A percentile compares a stretch with the other conserved stretches of the same genome.
Evolutionary conservation across 1,140 invertebrate species (phyloP).

Genomic region (Megalopta genalis): DNA sequence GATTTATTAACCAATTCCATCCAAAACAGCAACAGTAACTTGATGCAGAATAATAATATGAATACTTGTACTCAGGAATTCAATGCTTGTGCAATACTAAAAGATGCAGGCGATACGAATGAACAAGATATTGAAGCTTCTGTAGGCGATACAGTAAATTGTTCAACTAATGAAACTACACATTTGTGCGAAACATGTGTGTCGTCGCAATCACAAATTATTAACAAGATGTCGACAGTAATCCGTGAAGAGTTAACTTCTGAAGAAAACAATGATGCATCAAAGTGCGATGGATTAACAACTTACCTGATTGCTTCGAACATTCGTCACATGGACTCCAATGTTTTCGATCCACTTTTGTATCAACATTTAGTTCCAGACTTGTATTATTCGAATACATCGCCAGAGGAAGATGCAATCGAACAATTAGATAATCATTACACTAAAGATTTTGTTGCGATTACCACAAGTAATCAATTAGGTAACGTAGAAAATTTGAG

Average conservation of each 20-base stretch:
- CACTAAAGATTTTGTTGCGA: slow-evolving; percentile 64
- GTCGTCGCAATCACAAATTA: slow-evolving; percentile 27
- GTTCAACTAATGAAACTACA: not conserved
- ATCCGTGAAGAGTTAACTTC: slow-evolving; percentile 73
- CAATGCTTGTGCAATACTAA: slow-evolving; percentile 53
- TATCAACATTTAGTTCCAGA: slow-evolving; percentile 73
- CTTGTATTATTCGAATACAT: slow-evolving; percentile 31
- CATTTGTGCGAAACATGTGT: not conserved
- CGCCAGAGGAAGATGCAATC: slow-evolving; percentile 67
- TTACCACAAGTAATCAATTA: slow-evolving; percentile 60
- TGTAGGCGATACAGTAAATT: not conserved
- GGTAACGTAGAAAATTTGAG: slow-evolving; percentile 60
- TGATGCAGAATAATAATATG: slow-evolving; percentile 51
- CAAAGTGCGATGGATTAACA: slow-evolving; percentile 70
- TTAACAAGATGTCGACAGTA: slow-evolving; percentile 69
- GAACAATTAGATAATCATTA: slow-evolving; percentile 73
- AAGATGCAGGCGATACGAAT: slow-evolving; percentile 59
- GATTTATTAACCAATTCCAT: slow-evolving; percentile 66
- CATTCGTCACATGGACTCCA: slow-evolving; percentile 69
- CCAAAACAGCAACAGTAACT: slow-evolving; percentile 47
- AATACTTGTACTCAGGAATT: slow-evolving; percentile 41
- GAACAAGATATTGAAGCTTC: not conserved
- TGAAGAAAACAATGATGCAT: slow-evolving; percentile 66
- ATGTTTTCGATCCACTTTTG: slow-evolving; percentile 71
- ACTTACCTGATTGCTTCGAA: slow-evolving; percentile 72